Evolutionary conservation across 2,797 vertebrate genomes (phyloP).

Genomic region (Stomatorhinus walkeri): DNA sequence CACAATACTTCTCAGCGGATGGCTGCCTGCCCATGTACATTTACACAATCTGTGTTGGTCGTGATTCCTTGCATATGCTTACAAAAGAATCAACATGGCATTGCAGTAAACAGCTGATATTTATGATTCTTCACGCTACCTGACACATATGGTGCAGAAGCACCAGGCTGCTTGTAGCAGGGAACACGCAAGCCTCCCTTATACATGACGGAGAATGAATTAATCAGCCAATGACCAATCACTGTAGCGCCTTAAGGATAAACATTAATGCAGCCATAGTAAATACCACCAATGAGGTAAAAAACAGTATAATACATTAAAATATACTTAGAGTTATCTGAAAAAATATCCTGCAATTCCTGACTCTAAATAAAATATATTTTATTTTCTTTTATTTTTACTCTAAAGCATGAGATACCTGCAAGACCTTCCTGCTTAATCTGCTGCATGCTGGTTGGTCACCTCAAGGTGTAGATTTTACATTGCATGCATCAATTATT

Average conservation of each 20-base stretch:
- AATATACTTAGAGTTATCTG: background rate
- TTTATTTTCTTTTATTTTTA: background rate
- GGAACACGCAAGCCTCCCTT: background rate
- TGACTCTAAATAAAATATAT: background rate
- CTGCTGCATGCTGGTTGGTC: background rate
- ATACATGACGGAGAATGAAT: background rate
- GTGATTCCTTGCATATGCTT: slow-evolving; percentile 33
- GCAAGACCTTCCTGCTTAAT: background rate
- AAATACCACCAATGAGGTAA: background rate
- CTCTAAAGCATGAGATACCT: background rate
- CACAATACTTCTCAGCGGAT: background rate
- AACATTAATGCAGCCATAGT: background rate
- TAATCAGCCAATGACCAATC: background rate
- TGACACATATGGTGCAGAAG: background rate
- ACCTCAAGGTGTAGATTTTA: background rate
- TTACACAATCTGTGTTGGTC: slow-evolving; percentile 12
- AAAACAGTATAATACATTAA: background rate
- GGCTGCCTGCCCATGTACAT: background rate
- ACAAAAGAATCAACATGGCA: slow-evolving; percentile 24
- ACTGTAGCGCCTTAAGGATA: background rate
- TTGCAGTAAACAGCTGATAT: slow-evolving; percentile 36
- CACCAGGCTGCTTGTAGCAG: background rate
- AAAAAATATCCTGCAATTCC: background rate
- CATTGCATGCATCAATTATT: background rate
- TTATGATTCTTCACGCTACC: slow-evolving; percentile 39